Evolutionary conservation across 2,888 invertebrate genomes (phyloP).

Genomic region (Proisotoma minuta): DNA sequence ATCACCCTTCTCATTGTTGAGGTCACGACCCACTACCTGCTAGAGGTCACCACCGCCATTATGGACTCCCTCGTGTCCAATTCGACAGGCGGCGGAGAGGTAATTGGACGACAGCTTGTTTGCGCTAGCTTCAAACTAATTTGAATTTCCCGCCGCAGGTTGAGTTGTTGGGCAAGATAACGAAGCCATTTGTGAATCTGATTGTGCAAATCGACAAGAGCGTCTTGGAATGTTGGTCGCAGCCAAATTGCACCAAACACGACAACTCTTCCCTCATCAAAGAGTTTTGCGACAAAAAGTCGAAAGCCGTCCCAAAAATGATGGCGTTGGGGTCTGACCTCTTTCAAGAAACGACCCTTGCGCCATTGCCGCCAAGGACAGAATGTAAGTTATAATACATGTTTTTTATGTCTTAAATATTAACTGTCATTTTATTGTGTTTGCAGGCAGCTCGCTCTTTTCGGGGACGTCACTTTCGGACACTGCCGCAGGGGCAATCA

Average conservation of each 20-base stretch:
- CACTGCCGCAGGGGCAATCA: conserved; percentile 52
- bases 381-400: too few relatives aligned
- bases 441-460: too few relatives aligned
- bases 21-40: conserved; percentile 51
- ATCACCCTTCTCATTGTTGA: conserved; percentile 56
- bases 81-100: conserved; percentile 42
- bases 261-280: conserved; percentile 50
- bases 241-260: conserved; percentile 47
- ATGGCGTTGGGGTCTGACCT: too few relatives aligned
- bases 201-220: conserved; percentile 53
- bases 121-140: too few relatives aligned
- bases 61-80: conserved; percentile 47
- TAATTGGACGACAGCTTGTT: too few relatives aligned
- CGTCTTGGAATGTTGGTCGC: conserved; percentile 51
- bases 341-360: too few relatives aligned
- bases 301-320: too few relatives aligned
- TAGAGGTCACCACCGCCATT: conserved; percentile 50
- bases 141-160: too few relatives aligned
- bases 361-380: too few relatives aligned
- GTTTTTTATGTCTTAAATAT: too few relatives aligned
- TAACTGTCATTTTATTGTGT: too few relatives aligned
- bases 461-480: conserved; percentile 50
- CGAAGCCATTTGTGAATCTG: conserved; percentile 52
- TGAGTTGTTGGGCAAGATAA: conserved; percentile 52
- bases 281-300: conserved; percentile 43